These are phyloP conservation scores for Ellobius talpinus DNA, from an alignment of 2,113 vertebrate genomes.

Conservation along the genomic window DNA sequence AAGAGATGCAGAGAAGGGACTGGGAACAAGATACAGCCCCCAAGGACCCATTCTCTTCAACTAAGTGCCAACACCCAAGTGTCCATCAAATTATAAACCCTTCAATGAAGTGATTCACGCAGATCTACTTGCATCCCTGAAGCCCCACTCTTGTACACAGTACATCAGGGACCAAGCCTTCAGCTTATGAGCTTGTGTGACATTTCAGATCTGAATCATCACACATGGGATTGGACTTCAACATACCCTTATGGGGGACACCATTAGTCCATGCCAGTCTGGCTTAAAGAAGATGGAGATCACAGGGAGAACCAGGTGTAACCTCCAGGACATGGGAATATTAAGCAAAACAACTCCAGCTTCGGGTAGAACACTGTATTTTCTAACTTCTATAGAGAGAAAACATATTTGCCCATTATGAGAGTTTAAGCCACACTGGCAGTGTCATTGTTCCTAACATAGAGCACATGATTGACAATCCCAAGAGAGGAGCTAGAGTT, in stretches of 20 bases:
- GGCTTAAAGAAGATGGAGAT: too few species aligned
- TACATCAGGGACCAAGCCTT: not conserved
- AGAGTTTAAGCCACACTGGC: too few species aligned
- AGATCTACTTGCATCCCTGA: not conserved
- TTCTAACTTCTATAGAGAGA: not conserved
- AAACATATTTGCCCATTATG: too few species aligned
- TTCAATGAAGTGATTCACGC: not conserved
- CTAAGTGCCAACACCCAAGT: not conserved
- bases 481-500: not conserved
- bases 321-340: not conserved
- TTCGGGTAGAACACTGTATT: not conserved
- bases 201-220: not conserved
- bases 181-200: not conserved
- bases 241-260: too few species aligned
- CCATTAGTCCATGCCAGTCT: not conserved
- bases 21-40: too few species aligned
- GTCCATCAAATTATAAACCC: not conserved
- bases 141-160: not conserved
- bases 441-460: not conserved
- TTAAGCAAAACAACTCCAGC: not conserved
- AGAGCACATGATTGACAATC: not conserved
- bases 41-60: not conserved
- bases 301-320: not conserved
- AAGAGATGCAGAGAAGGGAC: not conserved
- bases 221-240: not conserved